Percentiles rank a stretch among this genome's conserved stretches.
These are phyloP conservation scores for Lemur catta DNA, from an alignment of 2,797 vertebrate genomes.

Conservation along the genomic window DNA sequence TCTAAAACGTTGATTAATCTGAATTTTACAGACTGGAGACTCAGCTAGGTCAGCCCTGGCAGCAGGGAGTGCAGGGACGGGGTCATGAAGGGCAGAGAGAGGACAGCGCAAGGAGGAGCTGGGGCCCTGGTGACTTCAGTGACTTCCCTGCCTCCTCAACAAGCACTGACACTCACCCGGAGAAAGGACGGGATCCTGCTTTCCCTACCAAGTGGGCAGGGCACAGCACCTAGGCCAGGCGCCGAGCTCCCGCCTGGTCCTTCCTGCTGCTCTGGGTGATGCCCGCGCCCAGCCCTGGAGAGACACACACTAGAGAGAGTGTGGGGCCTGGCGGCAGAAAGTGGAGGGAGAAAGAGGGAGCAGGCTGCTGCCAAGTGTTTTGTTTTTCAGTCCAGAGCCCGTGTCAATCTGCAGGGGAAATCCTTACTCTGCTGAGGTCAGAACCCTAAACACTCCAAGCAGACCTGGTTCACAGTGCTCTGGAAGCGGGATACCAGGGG, in stretches of 20 bases:
- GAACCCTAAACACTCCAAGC: background rate
- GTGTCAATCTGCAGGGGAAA: background rate
- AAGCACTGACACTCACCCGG: background rate
- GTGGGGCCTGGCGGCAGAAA: background rate
- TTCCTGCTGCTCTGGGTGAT: background rate
- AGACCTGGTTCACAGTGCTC: rapidly evolving
- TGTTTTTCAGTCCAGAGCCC: background rate
- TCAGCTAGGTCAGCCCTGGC: background rate
- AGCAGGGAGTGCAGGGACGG: rapidly evolving
- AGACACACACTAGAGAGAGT: rapidly evolving
- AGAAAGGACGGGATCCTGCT: background rate
- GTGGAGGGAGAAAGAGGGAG: background rate
- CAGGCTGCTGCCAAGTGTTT: rapidly evolving
- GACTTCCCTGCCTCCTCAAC: background rate
- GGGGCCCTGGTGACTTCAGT: rapidly evolving
- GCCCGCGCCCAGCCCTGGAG: background rate
- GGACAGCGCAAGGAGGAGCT: background rate
- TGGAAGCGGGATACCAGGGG: rapidly evolving
- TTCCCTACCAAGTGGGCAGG: background rate
- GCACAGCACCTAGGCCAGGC: rapidly evolving
- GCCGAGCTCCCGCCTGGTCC: rapidly evolving
- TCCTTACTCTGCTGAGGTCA: background rate
- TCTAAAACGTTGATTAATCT: background rate
- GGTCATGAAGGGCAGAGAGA: background rate
- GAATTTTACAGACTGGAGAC: background rate